These are phyloP conservation scores for Corythaeola cristata DNA, from an alignment of 2,113 vertebrate genomes.

Conservation along the genomic window DNA sequence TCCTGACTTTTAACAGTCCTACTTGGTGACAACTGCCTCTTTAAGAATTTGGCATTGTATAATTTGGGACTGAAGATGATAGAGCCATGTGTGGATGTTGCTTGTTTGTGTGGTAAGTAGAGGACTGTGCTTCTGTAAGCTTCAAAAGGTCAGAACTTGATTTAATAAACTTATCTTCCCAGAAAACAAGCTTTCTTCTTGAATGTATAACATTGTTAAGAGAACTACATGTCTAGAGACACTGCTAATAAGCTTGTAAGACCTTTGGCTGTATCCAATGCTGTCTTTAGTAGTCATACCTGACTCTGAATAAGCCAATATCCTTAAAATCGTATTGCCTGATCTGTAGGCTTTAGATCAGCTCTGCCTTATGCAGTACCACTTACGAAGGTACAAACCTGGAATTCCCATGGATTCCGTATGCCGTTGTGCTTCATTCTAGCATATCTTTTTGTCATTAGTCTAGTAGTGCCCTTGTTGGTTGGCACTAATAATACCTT, in stretches of 20 bases:
- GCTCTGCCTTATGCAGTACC: neutral
- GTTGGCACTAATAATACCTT: neutral
- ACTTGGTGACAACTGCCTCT: neutral
- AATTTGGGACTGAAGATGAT: neutral
- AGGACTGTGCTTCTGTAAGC: neutral
- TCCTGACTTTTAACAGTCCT: neutral
- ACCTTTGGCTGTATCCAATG: neutral
- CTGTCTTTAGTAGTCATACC: neutral
- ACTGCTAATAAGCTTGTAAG: constrained; percentile 28
- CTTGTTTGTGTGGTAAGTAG: neutral
- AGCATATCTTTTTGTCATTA: neutral
- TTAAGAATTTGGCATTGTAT: neutral
- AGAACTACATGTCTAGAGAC: constrained; percentile 11
- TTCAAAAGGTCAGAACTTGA: constrained; percentile 44
- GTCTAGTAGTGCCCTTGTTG: neutral
- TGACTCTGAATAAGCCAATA: neutral
- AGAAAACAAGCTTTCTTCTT: constrained; percentile 43
- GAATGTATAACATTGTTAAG: constrained; percentile 2
- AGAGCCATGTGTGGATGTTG: neutral
- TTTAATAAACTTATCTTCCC: constrained; percentile 45
- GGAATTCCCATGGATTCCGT: neutral
- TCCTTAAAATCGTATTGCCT: neutral
- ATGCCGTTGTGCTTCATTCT: neutral
- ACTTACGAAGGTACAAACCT: neutral
- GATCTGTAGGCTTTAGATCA: neutral